Evolutionary conservation across 2,888 invertebrate species (phyloP), one percentile per base, ranked within the genome.

Genomic region (Andrena flavipes): DNA sequence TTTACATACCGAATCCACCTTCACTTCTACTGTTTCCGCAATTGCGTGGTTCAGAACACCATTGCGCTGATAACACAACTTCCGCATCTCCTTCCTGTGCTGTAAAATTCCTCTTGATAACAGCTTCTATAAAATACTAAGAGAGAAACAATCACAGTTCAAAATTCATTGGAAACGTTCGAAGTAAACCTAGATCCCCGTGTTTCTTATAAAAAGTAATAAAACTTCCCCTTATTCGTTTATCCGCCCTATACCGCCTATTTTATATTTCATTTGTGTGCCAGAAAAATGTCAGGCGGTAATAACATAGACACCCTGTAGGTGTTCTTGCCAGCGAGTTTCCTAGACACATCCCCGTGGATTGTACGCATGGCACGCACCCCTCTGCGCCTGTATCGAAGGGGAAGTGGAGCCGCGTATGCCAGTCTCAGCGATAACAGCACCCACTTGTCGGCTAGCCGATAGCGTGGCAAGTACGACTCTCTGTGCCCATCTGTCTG

Each of bases 361-460:
- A 64, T 81, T 42, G 74, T 30, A 82, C 81, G 80, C 80, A 80
- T 80, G 81, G 42, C 74, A 63, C 77, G 76, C 84, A 72, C 74
- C 85, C 87, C 83, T 78, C 81, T 72, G 69, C 76, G 69, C 76
- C 73, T 49, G 71, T 84, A 76, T 68, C 68, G 65, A 59, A 74
- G 69, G 64, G 63, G 76, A 76, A 80, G 69, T 49, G 60, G 63
- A 85, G 65, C 33, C 77, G 23, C 56, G 74, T 76, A 79, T 59
- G 70, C 70, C 74, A 76, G 86, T 84, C 74, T 67, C 80, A 69
- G 73, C 76, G 80, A 79, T 87, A 85, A 85, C 78, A 71, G 81
- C 84, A 87, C 63, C 84, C 85, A 84, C 87, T 87, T 87, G 84
- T 86, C 82, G 80, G 84, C 82, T 78, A 72, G 82, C 81, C 79